These are phyloP conservation scores for Drosophila virilis DNA, from an alignment of 1,140 invertebrate genomes.

Conservation along the genomic window DNA sequence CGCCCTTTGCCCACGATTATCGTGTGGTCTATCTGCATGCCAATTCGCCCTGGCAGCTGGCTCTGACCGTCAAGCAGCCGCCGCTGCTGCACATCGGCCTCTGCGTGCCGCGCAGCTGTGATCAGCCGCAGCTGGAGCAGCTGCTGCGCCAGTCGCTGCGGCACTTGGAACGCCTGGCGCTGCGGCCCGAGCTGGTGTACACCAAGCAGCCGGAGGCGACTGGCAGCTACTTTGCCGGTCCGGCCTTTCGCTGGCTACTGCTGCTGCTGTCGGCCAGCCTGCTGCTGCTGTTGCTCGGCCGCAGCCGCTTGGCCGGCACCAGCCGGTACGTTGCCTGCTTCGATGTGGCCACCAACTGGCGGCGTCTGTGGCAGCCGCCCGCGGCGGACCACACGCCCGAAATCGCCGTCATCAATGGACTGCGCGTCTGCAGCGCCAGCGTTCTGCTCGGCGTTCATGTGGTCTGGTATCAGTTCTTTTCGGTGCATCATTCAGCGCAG, in stretches of 20 bases:
- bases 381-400: conserved; percentile 16
- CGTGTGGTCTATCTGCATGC: conserved; percentile 44
- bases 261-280: neutral
- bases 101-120: conserved; percentile 48
- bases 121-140: conserved; percentile 22
- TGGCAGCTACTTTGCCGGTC: conserved; percentile 12
- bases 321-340: conserved; percentile 41
- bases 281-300: conserved; percentile 11
- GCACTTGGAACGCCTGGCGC: conserved; percentile 9
- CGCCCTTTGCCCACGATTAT: conserved; percentile 48
- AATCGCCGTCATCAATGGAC: conserved; percentile 51
- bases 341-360: conserved; percentile 47
- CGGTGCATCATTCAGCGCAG: conserved; percentile 25
- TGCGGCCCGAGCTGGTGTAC: conserved; percentile 32
- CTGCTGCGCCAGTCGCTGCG: conserved; percentile 19
- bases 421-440: conserved; percentile 44
- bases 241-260: neutral
- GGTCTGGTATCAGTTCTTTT: conserved; percentile 35
- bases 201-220: conserved; percentile 29
- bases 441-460: conserved; percentile 42
- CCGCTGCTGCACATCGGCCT: conserved; percentile 51
- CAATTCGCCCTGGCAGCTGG: conserved; percentile 35
- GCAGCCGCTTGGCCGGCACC: neutral
- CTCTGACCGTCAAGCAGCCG: neutral
- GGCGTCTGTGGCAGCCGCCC: conserved; percentile 11